These are phyloP conservation scores for Stigmatopora nigra DNA, from an alignment of 2,113 vertebrate genomes.

Conservation along the genomic window DNA sequence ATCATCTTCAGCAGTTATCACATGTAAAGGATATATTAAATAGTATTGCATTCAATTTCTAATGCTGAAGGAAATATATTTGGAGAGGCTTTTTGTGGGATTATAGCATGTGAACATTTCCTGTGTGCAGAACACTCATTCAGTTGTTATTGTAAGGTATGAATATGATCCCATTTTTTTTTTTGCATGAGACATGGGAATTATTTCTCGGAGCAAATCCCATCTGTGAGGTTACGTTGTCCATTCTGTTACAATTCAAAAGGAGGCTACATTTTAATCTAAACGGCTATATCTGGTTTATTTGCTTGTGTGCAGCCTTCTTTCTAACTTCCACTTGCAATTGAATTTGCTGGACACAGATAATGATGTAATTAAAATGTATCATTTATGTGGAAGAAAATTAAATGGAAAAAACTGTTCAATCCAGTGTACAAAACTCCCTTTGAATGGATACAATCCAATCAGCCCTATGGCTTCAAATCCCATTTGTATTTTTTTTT, in stretches of 20 bases:
- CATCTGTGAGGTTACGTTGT: not conserved
- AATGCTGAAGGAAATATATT: not conserved
- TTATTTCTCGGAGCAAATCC: not conserved
- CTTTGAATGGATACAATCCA: not conserved
- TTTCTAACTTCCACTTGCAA: not conserved
- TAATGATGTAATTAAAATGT: not conserved
- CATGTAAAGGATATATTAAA: not conserved
- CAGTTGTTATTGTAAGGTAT: not conserved
- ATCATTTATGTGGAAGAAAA: not conserved
- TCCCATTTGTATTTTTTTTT: not conserved
- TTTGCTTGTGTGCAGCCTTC: not conserved
- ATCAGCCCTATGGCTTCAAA: not conserved
- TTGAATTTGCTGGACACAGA: not conserved
- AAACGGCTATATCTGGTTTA: not conserved
- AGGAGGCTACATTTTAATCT: not conserved
- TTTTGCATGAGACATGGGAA: not conserved
- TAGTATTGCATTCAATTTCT: not conserved
- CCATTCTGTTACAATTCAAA: not conserved
- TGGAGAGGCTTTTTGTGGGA: not conserved
- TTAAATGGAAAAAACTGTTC: not conserved
- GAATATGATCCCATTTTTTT: not conserved
- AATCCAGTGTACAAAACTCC: not conserved
- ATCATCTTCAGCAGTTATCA: not conserved
- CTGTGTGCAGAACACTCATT: not conserved
- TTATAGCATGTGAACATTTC: not conserved